These are phyloP conservation scores for Sander vitreus DNA, from an alignment of 2,113 vertebrate genomes.

Conservation along the genomic window DNA sequence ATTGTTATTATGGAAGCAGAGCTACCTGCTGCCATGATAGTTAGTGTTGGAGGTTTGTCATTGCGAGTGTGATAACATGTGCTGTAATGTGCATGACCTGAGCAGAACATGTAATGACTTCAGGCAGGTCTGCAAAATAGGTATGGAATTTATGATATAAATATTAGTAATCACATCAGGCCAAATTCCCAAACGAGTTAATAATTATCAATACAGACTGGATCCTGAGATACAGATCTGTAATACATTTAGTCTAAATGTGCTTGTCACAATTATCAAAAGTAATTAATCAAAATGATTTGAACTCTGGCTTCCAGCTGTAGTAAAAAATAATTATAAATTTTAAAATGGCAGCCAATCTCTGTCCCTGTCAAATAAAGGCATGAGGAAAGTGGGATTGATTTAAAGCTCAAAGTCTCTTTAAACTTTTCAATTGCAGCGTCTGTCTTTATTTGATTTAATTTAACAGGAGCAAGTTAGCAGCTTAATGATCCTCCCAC, in stretches of 20 bases:
- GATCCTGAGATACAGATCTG: background rate
- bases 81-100: background rate
- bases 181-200: background rate
- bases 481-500: slow-evolving; percentile 14
- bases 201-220: background rate
- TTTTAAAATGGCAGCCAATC: background rate
- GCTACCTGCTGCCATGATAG: background rate
- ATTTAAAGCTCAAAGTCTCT: background rate
- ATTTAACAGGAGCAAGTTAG: slow-evolving; percentile 22
- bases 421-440: background rate
- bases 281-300: background rate
- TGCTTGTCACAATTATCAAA: background rate
- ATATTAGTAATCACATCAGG: background rate
- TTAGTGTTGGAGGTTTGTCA: background rate
- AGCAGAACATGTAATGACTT: background rate
- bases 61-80: background rate
- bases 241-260: background rate
- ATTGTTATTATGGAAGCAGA: background rate
- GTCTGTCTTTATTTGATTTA: slow-evolving; percentile 20
- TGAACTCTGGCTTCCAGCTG: background rate
- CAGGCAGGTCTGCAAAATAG: background rate
- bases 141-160: background rate
- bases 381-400: background rate
- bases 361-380: background rate
- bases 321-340: background rate